Conservation (phyloP, 2,888 invertebrate genomes). For the Clunio marinus region DNA sequence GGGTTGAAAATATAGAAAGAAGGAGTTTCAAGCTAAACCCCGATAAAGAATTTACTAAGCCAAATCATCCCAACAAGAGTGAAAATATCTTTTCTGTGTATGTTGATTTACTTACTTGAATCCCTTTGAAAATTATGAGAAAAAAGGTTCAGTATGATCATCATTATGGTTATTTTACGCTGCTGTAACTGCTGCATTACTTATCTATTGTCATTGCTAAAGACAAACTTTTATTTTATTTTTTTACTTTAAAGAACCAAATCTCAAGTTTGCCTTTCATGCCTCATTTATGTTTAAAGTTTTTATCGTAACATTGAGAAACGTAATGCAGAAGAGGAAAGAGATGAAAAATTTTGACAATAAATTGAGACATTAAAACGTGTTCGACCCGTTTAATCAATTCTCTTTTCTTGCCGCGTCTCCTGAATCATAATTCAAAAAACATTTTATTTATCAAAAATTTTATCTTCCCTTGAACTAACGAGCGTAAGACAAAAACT, state of each 20-base stretch:
- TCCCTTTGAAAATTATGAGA: no score
- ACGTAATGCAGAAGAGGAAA: background rate
- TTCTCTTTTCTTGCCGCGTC: background rate
- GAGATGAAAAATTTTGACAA: conserved; percentile 20
- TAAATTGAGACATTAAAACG: conserved; percentile 20
- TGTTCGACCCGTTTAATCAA: conserved; percentile 2
- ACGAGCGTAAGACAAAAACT: no score
- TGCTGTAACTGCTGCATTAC: no score
- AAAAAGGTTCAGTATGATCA: no score
- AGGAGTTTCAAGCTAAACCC: conserved; percentile 13
- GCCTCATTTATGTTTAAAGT: conserved; percentile 4
- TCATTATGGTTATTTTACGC: no score
- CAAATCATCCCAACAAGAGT: no score
- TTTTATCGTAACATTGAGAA: conserved; percentile 2
- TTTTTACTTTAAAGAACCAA: no score
- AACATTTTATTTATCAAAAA: background rate
- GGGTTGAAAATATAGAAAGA: background rate
- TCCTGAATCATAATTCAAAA: background rate
- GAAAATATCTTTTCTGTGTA: no score
- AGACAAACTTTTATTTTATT: no score
- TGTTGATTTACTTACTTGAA: no score
- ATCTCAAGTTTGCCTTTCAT: conserved; percentile 3
- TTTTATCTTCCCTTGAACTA: conserved; percentile 12
- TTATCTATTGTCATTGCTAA: no score
- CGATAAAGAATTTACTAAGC: no score